Evolutionary conservation across 1,140 invertebrate species (phyloP), one percentile per base, ranked within the genome.

Genomic region (Sminthurinus signatus): DNA sequence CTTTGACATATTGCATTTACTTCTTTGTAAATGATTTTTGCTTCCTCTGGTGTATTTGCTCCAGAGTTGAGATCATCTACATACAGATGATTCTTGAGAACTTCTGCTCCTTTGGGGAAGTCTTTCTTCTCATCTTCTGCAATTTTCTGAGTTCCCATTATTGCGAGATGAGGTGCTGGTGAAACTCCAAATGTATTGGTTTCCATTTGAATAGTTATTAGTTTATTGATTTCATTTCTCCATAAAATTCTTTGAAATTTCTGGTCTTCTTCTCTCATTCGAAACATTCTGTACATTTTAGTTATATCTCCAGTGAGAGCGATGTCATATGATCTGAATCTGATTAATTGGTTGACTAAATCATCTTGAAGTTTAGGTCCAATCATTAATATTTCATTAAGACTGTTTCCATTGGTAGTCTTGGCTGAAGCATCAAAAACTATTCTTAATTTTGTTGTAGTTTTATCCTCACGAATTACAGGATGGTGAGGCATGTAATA

Each of bases 21-120:
- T 10, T 50, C 15, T 12, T 14, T 12, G 10, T 70, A 56, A 14
- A 78, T 23, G 2, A 51, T 19, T 0, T 64, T 21, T 17, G 75
- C 74, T 64, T 76, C 68, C 54, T 76, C 60, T 15, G 74, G 36
- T 4, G 69, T 73, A 5, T 73, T 39, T 0, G 61, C 64, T 2
- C 79, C 77, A 23, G 73, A 73, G 25, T 78, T 46, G 1, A 77
- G 48, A 69, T 81, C 78, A 64, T 81, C 79, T 17, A 78, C 74
- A 46, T 73, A 73, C 14, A 69, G 56, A 36, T 72, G 60, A 2
- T 56, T 44, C 10, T 42, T 31, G 17, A 70, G 8, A 21, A 60
- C 46, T 31, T 32, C 23, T 31, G 54, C 32, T 0, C 54, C 71
- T 12, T 17, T 4, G 1, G 67, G 71, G 31, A 32, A 72, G 1